Base-by-base conservation (phyloP, 2,113 vertebrate species). In the Mola mola region DNA sequence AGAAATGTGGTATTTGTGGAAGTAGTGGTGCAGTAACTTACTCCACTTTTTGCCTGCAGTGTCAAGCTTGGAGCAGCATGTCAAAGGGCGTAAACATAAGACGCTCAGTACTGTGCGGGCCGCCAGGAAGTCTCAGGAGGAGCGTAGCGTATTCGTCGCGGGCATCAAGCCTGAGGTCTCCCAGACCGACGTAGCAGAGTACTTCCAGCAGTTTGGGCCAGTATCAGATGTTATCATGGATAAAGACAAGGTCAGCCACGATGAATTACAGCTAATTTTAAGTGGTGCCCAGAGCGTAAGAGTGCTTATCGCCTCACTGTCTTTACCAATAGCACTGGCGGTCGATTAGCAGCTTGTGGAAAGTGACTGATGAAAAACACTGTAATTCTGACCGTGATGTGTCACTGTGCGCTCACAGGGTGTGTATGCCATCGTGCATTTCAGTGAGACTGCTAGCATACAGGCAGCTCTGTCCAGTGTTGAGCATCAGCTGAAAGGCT, bases 121-220 rank as follows among this genome's bases (percentile, higher is more conserved):
- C 0, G 84, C 89, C 20, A 89, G 94, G 9, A 92, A 92, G 59
- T 74, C 66, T 10, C 95, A 97, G 81, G 94, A 93, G 64, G 85
- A 91, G 44, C 93, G 87, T 57, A 98, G 96, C 13, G 90, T 98
- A 61, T 98, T 94, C 34, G 95, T 97, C 49, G 95, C 94, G 4
- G 94, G 96, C 25, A 93, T 97, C 79, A 88, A 88, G 10, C 89
- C 91, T 0, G 84, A 90, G 25, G 88, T 91, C 0, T 90, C 93
- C 28, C 90, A 90, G n/a, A 33, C 75, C 0, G 91, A 94, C 44
- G 56, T 98, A 1, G 60, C 69, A 0, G 86, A 92, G 8, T 92
- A 97, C 72, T 97, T 97, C 60, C 65, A 92, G 56, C 66, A 87
- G 43, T 97, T 94, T 37, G 95, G 95, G 2, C 53, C 88, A 0